Conservation (phyloP, 2,888 invertebrate species). For the Lymantria dispar region DNA sequence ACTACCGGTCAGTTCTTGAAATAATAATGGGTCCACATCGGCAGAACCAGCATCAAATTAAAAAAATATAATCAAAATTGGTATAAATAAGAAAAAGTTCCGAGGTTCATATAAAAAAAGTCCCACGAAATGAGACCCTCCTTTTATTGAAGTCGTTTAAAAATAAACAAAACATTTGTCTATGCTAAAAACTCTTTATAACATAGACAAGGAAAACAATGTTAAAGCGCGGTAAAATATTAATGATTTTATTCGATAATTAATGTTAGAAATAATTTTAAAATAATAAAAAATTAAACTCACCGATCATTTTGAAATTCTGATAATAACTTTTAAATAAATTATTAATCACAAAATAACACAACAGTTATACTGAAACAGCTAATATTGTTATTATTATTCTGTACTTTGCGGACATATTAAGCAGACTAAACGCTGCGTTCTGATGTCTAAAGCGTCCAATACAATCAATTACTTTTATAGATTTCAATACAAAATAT, state of each 20-base stretch:
- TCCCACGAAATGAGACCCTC: no score
- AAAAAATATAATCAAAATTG: no score
- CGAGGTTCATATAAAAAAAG: no score
- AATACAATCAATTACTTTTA: conserved; percentile 21
- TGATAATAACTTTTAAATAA: background rate
- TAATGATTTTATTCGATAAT: background rate
- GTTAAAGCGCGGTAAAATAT: background rate
- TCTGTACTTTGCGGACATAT: conserved; percentile 4
- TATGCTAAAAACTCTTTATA: no score
- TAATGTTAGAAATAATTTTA: background rate
- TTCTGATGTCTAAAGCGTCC: conserved; percentile 21
- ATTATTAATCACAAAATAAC: conserved; percentile 6
- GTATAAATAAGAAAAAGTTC: no score
- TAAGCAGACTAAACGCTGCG: conserved; percentile 26
- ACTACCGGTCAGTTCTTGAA: no score
- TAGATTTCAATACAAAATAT: conserved; percentile 17
- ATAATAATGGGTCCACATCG: no score
- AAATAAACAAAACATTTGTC: no score
- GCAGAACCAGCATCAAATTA: no score
- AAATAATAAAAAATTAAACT: background rate
- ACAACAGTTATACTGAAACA: conserved; percentile 3
- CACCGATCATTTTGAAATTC: background rate
- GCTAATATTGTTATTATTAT: conserved; percentile 1
- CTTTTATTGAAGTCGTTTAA: no score
- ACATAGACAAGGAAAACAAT: background rate